Conservation (phyloP, 2,888 invertebrate species). For the Cataglyphis cursor region DNA sequence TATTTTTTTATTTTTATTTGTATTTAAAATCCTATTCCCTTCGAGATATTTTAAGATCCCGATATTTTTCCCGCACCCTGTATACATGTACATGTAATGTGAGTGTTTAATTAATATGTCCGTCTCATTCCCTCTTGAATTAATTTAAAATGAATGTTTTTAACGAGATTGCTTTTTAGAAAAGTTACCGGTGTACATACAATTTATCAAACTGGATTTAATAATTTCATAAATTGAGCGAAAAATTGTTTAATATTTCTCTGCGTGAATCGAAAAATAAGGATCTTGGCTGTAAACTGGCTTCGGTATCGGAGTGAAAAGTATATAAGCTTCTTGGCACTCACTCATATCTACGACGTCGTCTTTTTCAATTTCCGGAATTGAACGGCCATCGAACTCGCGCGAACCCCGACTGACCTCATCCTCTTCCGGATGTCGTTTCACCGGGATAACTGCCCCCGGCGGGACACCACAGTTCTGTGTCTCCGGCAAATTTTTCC, state of each 20-base stretch:
- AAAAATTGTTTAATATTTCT: neutral
- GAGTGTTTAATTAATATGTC: neutral
- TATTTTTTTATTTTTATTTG: too few relatives aligned
- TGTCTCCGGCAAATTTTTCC: neutral
- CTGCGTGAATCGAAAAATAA: neutral
- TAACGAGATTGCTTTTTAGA: neutral
- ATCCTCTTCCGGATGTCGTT: constrained; percentile 29
- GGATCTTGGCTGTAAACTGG: neutral
- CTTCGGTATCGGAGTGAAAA: neutral
- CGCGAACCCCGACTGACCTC: constrained; percentile 32
- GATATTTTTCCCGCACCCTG: too few relatives aligned
- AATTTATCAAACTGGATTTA: constrained; percentile 2
- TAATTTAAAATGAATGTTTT: neutral
- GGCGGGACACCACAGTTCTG: neutral
- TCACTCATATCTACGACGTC: constrained; percentile 7
- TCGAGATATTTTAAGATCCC: too few relatives aligned
- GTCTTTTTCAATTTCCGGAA: constrained; percentile 50
- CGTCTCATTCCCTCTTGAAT: neutral
- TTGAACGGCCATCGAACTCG: constrained; percentile 40
- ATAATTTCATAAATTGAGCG: neutral
- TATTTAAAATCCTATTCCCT: too few relatives aligned
- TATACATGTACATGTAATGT: neutral
- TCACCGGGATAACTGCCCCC: constrained; percentile 23
- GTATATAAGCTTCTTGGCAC: constrained; percentile 5
- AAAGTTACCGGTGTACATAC: neutral